Evolutionary conservation across 2,888 invertebrate species (phyloP).

Genomic region (Chesias legatella): DNA sequence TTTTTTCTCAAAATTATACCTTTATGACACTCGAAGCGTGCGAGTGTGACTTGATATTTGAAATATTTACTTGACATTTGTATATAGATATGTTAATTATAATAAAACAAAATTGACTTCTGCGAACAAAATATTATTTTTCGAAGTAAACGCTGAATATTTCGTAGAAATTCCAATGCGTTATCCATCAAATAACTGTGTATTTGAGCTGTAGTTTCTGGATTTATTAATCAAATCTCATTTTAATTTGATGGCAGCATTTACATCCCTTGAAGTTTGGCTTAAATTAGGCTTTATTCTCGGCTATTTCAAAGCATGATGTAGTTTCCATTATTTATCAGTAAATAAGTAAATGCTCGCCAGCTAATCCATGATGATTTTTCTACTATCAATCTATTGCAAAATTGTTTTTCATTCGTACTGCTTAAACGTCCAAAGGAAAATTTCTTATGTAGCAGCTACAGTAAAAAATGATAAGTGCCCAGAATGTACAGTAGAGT

Average conservation of each 20-base stretch:
- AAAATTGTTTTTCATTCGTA: no score
- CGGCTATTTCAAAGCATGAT: no score
- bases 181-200: slow-evolving; percentile 12
- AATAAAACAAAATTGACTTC: slow-evolving; percentile 18
- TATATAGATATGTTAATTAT: slow-evolving; percentile 9
- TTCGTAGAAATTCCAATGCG: slow-evolving; percentile 15
- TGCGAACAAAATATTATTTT: slow-evolving; percentile 16
- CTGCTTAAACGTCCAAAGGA: not conserved
- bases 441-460: slow-evolving; percentile 19
- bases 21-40: slow-evolving; percentile 14
- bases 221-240: no score
- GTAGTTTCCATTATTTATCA: no score
- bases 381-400: no score
- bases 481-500: slow-evolving; percentile 23
- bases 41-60: slow-evolving; percentile 8
- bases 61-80: slow-evolving; percentile 8
- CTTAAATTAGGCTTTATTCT: no score
- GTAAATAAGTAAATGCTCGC: no score
- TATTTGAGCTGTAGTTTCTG: no score
- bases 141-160: slow-evolving; percentile 13
- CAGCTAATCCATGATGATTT: no score
- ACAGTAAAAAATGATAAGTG: slow-evolving; percentile 27
- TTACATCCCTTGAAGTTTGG: no score
- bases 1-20: slow-evolving; percentile 22
- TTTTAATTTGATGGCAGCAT: no score